Evolutionary conservation across 2,113 vertebrate species (phyloP).

Genomic region (Pelodiscus sinensis): DNA sequence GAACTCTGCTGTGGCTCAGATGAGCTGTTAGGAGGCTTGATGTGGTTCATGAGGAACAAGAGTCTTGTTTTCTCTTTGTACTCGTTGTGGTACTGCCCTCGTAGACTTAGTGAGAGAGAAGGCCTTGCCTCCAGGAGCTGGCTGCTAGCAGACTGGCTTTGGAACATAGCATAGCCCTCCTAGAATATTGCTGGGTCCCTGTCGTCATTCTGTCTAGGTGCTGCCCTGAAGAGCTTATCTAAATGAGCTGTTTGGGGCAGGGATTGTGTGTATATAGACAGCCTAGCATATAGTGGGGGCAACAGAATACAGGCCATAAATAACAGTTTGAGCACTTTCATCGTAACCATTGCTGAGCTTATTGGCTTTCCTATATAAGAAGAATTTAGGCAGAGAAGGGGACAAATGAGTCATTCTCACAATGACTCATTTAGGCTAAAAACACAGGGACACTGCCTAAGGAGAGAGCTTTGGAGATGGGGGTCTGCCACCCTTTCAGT

Average conservation of each 20-base stretch:
- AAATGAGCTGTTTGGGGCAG: not conserved
- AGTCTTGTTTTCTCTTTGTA: not conserved
- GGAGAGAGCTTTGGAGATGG: not conserved
- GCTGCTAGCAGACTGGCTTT: not conserved
- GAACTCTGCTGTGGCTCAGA: no score
- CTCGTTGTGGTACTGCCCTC: not conserved
- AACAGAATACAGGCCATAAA: not conserved
- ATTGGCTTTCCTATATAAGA: not conserved
- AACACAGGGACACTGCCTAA: not conserved
- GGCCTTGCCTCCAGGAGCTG: not conserved
- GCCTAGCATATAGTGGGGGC: not conserved
- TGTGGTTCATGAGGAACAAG: not conserved
- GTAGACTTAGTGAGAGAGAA: not conserved
- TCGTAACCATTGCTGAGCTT: not conserved
- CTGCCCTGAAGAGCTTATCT: not conserved
- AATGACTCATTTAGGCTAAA: not conserved
- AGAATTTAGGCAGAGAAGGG: not conserved
- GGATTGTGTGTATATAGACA: not conserved
- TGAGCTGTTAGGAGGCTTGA: no score
- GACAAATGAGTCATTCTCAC: not conserved
- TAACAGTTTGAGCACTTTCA: not conserved
- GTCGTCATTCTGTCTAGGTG: not conserved
- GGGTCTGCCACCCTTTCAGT: not conserved
- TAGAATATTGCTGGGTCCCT: not conserved
- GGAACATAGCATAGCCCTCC: not conserved